phyloP scores from a whole-genome alignment of 2,113 vertebrate genomes.

The Thunnus maccoyii region DNA sequence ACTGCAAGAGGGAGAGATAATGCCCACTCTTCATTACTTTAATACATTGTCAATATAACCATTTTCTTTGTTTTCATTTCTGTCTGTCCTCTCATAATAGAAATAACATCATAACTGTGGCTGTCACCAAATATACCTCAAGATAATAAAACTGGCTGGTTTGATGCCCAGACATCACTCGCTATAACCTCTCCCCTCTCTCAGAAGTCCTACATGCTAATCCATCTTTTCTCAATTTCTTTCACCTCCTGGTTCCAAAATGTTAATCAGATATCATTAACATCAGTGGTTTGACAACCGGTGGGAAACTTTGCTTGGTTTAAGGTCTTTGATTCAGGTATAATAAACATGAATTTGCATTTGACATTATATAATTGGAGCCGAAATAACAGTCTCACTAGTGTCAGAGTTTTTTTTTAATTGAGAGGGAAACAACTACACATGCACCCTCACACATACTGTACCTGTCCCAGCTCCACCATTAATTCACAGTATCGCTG shows the following conservation, averaged over 20 bases:
- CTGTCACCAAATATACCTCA: not conserved
- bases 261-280: too few species aligned
- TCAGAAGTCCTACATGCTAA: not conserved
- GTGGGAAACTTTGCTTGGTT: too few species aligned
- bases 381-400: not conserved
- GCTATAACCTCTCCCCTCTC: not conserved
- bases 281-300: too few species aligned
- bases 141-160: not conserved
- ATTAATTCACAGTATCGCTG: conserved; percentile 98
- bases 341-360: too few species aligned
- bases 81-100: not conserved
- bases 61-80: conserved; percentile 2
- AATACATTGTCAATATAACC: not conserved
- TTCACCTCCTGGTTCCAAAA: not conserved
- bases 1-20: conserved; percentile 81
- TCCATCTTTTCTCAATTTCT: not conserved
- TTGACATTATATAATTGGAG: not conserved
- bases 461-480: conserved; percentile 99
- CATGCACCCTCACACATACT: not conserved
- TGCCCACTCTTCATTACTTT: not conserved
- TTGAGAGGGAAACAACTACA: not conserved
- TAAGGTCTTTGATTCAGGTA: too few species aligned
- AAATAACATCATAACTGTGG: not conserved
- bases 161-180: not conserved
- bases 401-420: not conserved